Base-by-base conservation (phyloP, 2,113 vertebrate species). In the Galemys pyrenaicus region DNA sequence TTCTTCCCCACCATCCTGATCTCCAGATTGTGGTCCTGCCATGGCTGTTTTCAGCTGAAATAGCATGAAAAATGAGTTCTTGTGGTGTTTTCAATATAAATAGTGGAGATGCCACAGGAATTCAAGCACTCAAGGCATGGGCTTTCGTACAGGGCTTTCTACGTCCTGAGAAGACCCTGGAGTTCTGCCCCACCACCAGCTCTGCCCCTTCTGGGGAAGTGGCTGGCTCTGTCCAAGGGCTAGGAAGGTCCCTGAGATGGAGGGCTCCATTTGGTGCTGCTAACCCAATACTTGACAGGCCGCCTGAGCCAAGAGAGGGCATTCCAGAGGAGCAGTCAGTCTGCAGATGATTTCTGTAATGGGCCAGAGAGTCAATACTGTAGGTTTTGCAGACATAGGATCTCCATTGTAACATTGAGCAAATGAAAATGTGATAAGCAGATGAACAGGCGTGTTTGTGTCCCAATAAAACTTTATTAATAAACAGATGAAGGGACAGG, bases 51-150 rank as follows among this genome's bases (percentile, higher is more conserved):
- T 92, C 95, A 96, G 37, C 92, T 93, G 93, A 89, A 98, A 95
- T 96, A 80, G 39, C 93, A 85, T 95, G 96, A 95, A 94, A 75
- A 96, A 92, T 81, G 92, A 97, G 94, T 95, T 95, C 77, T 91
- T 94, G 90, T 89, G 92, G 90, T 92, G 74, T 97, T 97, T 98
- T 92, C 85, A 96, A 67, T 97, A 85, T 93, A 97, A 97, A 97
- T 86, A 95, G 60, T 54, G 86, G 94, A 85, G 96, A 94, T 91
- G 65, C 95, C 96, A 90, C 92, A 97, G 82, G 87, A 85, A 96
- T 91, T 62, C 10, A 39, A 78, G 92, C 12, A 64, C 92, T 94
- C 88, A 62, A 89, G 95, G 78, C 90, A 83, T 51, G 88, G 94
- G 39, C 94, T 97, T 96, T 93, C 77, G 71, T 73, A 41, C 79